phyloP scores from a whole-genome alignment of 2,888 invertebrate species.

The Griposia aprilina region DNA sequence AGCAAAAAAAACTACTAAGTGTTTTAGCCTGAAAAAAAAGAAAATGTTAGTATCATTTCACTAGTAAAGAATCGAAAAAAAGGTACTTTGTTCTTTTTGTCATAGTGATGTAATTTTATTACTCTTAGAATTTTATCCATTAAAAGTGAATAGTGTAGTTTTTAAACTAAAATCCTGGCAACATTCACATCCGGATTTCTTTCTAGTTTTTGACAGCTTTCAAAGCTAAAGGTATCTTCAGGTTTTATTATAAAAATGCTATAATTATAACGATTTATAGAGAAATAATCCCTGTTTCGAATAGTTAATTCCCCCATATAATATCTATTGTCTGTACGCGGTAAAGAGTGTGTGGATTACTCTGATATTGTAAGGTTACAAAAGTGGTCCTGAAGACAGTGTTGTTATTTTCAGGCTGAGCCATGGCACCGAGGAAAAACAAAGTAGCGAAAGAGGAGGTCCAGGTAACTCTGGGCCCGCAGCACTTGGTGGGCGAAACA shows the following conservation, averaged over 20 bases:
- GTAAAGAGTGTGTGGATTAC: conserved; percentile 77
- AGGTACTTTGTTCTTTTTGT: neutral
- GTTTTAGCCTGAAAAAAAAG: neutral
- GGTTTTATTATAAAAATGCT: conserved; percentile 73
- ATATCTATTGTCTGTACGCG: conserved; percentile 52
- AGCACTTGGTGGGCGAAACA: conserved; percentile 98
- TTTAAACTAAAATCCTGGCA: conserved; percentile 41
- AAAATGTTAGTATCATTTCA: neutral
- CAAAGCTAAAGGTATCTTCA: conserved; percentile 85
- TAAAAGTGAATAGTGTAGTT: neutral
- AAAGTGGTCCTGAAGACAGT: conserved; percentile 80
- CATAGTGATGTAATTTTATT: neutral
- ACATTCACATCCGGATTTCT: conserved; percentile 69
- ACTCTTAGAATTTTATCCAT: rapidly evolving
- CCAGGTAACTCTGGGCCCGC: conserved; percentile 98
- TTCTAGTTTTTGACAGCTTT: conserved; percentile 89
- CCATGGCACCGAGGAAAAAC: conserved; percentile 99
- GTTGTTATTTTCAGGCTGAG: conserved; percentile 88
- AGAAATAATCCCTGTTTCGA: conserved; percentile 73
- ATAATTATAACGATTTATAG: conserved; percentile 63
- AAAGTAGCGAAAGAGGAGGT: conserved; percentile 99
- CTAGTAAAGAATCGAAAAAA: neutral
- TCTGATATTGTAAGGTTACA: conserved; percentile 84
- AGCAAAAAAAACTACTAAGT: neutral
- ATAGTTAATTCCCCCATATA: conserved; percentile 52